phyloP scores from a whole-genome alignment of 2,888 invertebrate species.

The Timandra comae region DNA sequence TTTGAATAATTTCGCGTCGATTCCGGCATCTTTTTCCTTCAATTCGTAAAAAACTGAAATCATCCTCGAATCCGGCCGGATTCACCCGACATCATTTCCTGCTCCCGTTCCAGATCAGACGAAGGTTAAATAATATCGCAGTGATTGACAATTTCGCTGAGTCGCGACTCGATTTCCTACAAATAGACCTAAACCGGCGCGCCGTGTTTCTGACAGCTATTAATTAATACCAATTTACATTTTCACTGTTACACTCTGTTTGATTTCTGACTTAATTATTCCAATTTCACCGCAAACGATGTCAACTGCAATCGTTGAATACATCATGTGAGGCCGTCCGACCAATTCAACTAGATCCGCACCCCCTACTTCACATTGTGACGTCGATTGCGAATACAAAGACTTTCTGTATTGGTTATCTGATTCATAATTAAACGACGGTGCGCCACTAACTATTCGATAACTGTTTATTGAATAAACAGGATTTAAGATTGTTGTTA shows the following conservation, averaged over 20 bases:
- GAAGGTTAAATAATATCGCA: constrained; percentile 13
- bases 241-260: constrained; percentile 26
- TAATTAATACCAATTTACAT: constrained; percentile 29
- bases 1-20: constrained; percentile 25
- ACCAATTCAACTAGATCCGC: constrained; percentile 21
- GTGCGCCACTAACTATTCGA: constrained; percentile 2
- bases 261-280: constrained; percentile 37
- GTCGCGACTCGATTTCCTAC: constrained; percentile 19
- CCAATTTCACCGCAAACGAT: constrained; percentile 33
- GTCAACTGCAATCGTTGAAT: constrained; percentile 43
- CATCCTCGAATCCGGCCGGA: constrained; percentile 14
- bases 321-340: constrained; percentile 25
- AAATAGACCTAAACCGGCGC: constrained; percentile 5
- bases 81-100: constrained; percentile 20
- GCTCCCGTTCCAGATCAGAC: constrained; percentile 16
- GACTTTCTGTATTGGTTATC: constrained; percentile 2
- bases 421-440: constrained; percentile 9
- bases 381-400: too few relatives aligned
- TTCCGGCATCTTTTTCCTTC: constrained; percentile 17
- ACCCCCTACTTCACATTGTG: constrained; percentile 3
- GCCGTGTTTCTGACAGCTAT: constrained; percentile 9
- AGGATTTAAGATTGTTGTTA: too few relatives aligned
- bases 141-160: constrained; percentile 18
- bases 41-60: constrained; percentile 20
- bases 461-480: neutral